phyloP scores from a whole-genome alignment of 2,888 invertebrate species.

The Poecilus cupreus region DNA sequence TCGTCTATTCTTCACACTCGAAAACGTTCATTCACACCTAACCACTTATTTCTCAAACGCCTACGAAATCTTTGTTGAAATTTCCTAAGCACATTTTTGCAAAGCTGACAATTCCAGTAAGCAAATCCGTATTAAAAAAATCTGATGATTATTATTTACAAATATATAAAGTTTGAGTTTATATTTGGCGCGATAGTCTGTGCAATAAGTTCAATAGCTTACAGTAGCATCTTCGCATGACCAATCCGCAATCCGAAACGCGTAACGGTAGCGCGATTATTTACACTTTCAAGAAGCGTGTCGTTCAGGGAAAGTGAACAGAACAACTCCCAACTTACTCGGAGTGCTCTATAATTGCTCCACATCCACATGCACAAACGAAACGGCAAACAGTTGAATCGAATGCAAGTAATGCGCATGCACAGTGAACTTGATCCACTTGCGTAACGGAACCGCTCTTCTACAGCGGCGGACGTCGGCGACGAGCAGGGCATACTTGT shows the following conservation, averaged over 20 bases:
- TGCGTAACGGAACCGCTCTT: constrained; percentile 34
- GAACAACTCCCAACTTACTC: not conserved
- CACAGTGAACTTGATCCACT: constrained; percentile 46
- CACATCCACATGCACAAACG: constrained; percentile 5
- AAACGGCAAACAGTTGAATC: constrained; percentile 5
- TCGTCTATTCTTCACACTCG: too few species aligned
- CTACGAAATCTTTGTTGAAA: too few species aligned
- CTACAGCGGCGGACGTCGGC: constrained; percentile 18
- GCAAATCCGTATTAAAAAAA: too few species aligned
- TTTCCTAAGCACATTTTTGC: too few species aligned
- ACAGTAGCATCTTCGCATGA: not conserved
- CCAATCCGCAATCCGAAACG: not conserved
- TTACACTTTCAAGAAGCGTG: constrained; percentile 38
- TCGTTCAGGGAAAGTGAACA: constrained; percentile 21
- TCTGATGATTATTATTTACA: too few species aligned
- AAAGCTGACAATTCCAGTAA: too few species aligned
- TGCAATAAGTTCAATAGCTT: not conserved
- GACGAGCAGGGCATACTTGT: constrained; percentile 39
- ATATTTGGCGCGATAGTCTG: not conserved
- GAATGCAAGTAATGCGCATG: not conserved
- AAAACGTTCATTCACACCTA: too few species aligned
- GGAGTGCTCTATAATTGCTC: constrained; percentile 9
- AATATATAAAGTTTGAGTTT: not conserved
- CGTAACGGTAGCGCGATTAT: constrained; percentile 8
- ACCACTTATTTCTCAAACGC: too few species aligned